Evolutionary conservation across 2,888 invertebrate genomes (phyloP).

Genomic region (Lasioglossum malachurum): DNA sequence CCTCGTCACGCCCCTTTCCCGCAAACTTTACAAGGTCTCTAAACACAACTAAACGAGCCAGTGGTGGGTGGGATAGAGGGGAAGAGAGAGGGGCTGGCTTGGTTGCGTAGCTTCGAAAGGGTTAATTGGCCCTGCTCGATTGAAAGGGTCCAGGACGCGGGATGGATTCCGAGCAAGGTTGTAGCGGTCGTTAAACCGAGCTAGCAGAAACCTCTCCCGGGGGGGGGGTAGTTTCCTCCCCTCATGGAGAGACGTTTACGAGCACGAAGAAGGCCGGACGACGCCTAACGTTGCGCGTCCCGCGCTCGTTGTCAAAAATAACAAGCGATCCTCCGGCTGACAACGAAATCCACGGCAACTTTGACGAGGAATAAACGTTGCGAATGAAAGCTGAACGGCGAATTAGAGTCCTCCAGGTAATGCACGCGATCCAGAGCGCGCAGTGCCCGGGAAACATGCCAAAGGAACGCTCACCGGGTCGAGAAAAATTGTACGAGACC

Average conservation of each 20-base stretch:
- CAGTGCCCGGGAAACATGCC: neutral
- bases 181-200: neutral
- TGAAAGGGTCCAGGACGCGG: neutral
- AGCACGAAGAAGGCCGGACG: conserved; percentile 2
- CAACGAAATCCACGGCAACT: neutral
- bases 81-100: neutral
- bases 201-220: neutral
- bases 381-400: neutral
- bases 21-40: conserved; percentile 7
- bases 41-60: conserved; percentile 2
- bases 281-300: conserved; percentile 6
- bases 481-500: neutral
- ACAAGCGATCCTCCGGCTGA: neutral
- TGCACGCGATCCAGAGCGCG: neutral
- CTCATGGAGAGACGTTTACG: conserved; percentile 1
- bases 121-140: conserved; percentile 7
- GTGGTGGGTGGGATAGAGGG: neutral
- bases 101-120: neutral
- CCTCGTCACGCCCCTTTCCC: conserved; percentile 9
- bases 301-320: conserved; percentile 14
- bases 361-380: neutral
- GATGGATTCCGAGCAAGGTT: conserved; percentile 9
- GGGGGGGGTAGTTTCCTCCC: neutral
- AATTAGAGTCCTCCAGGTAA: neutral
- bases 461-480: neutral